These are phyloP conservation scores for Agapornis canus DNA, from an alignment of 2,797 vertebrate genomes.

Conservation along the genomic window DNA sequence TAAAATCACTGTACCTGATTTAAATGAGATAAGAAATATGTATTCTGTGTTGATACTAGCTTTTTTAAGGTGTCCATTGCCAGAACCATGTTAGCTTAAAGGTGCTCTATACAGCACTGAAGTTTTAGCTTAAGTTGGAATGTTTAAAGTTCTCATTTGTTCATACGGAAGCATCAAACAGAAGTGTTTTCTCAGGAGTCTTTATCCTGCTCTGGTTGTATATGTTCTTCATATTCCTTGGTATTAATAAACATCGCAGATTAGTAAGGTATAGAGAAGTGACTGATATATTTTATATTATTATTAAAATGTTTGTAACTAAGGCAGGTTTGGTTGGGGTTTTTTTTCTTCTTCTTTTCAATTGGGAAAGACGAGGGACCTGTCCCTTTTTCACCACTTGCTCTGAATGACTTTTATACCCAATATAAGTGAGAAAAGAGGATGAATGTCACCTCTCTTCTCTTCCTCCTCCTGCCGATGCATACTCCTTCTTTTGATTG, in stretches of 20 bases:
- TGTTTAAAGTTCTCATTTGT: slow-evolving; percentile 26
- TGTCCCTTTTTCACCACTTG: slow-evolving; percentile 82
- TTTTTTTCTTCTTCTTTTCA: slow-evolving; percentile 19
- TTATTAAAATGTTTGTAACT: slow-evolving; percentile 77
- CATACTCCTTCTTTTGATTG: slow-evolving; percentile 85
- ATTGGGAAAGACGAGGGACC: slow-evolving; percentile 73
- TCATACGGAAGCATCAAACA: slow-evolving; percentile 8
- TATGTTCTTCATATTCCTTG: slow-evolving; percentile 72
- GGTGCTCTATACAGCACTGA: not conserved
- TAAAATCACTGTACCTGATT: slow-evolving; percentile 59
- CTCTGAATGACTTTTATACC: slow-evolving; percentile 82
- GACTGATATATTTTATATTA: slow-evolving; percentile 74
- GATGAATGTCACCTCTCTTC: slow-evolving; percentile 84
- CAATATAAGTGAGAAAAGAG: slow-evolving; percentile 80
- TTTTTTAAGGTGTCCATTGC: not conserved
- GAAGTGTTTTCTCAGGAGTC: slow-evolving; percentile 38
- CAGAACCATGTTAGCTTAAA: not conserved
- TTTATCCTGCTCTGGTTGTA: slow-evolving; percentile 64
- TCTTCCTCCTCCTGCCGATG: slow-evolving; percentile 76
- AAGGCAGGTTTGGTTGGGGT: slow-evolving; percentile 24
- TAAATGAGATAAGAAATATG: slow-evolving; percentile 33
- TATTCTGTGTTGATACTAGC: not conserved
- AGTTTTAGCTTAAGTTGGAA: not conserved
- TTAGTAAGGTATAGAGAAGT: slow-evolving; percentile 73
- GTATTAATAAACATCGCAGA: slow-evolving; percentile 69